These are phyloP conservation scores for Pandemis corylana DNA, from an alignment of 2,888 invertebrate genomes.

Conservation along the genomic window DNA sequence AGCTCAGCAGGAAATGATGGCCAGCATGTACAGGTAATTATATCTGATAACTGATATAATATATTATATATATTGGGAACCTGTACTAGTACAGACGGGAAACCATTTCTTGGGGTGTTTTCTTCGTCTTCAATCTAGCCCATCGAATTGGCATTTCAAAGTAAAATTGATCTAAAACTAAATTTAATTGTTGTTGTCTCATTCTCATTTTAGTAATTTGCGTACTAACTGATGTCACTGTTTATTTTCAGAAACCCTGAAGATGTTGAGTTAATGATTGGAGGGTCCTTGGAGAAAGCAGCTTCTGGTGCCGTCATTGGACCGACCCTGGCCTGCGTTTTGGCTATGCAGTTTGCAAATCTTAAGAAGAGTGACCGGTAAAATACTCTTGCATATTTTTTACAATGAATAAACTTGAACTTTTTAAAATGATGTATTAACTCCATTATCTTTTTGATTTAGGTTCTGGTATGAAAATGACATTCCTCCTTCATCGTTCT, in stretches of 20 bases:
- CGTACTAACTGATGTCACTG: neutral
- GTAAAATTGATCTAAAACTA: no score
- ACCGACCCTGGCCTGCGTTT: slow-evolving; percentile 94
- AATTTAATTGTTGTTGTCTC: no score
- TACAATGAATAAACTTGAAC: neutral
- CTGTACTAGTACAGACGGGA: no score
- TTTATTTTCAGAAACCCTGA: slow-evolving; percentile 83
- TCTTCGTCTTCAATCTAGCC: no score
- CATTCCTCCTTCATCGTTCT: slow-evolving; percentile 93
- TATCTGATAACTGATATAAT: neutral
- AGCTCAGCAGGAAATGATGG: slow-evolving; percentile 86
- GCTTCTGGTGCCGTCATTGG: slow-evolving; percentile 93
- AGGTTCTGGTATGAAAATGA: slow-evolving; percentile 98
- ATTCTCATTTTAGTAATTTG: no score
- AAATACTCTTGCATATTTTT: neutral
- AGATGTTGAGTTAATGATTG: slow-evolving; percentile 94
- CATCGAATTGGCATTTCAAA: no score
- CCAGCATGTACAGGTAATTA: slow-evolving; percentile 87
- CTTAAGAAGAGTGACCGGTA: slow-evolving; percentile 92
- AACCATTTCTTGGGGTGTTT: no score
- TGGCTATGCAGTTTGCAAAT: slow-evolving; percentile 92
- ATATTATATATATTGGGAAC: no score
- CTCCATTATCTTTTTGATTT: slow-evolving; percentile 37
- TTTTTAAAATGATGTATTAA: neutral
- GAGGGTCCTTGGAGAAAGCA: slow-evolving; percentile 92